Conservation (phyloP, 2,113 vertebrate species). For the Urocynchramus pylzowi region DNA sequence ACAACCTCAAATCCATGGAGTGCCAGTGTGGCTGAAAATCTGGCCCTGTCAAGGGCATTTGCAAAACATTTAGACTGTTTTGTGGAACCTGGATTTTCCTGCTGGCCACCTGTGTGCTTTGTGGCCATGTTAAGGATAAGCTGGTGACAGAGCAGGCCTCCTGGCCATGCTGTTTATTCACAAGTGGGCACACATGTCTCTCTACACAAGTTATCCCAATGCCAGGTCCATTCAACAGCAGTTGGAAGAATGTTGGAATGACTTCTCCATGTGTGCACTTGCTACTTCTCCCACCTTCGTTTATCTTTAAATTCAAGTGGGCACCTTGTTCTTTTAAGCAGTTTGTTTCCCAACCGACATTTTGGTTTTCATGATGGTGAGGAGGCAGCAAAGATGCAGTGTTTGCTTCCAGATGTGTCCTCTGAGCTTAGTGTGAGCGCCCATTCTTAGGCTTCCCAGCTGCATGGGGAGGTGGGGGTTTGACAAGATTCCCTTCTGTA, state of each 20-base stretch:
- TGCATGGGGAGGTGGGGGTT: not conserved
- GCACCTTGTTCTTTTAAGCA: not conserved
- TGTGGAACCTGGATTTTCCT: not conserved
- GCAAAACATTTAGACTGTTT: not conserved
- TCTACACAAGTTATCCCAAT: not conserved
- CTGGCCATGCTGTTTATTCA: not conserved
- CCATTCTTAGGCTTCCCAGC: not conserved
- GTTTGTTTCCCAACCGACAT: not conserved
- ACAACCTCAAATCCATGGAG: not conserved
- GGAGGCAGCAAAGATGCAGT: not conserved
- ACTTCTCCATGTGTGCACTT: not conserved
- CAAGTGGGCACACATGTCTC: too few relatives aligned
- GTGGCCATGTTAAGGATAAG: not conserved
- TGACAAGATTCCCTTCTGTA: too few relatives aligned
- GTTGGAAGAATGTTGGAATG: not conserved
- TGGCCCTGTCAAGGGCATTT: not conserved
- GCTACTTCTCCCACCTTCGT: not conserved
- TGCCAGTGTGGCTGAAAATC: not conserved
- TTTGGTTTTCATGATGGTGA: not conserved
- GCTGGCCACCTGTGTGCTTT: accelerated
- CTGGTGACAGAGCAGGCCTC: not conserved
- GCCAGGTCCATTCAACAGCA: not conserved
- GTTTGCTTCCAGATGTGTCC: not conserved
- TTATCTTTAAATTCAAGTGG: not conserved
- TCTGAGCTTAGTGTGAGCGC: not conserved